Evolutionary conservation across 2,113 vertebrate genomes (phyloP).

Genomic region (mouse (Mus musculus)): GRCm39 chr15:29598501-29599000

Average conservation of each 20-base stretch:
- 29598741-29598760: background rate
- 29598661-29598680: background rate
- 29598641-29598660: background rate
- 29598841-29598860: background rate
- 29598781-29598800: background rate
- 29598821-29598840: background rate
- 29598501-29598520: background rate
- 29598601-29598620: background rate
- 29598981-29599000: background rate
- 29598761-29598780: background rate
- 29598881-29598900: background rate
- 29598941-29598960: background rate
- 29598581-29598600: background rate
- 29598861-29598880: background rate
- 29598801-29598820: no score
- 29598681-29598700: background rate
- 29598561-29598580: background rate
- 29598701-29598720: background rate
- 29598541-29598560: background rate
- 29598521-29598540: background rate
- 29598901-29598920: background rate
- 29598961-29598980: background rate
- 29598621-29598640: background rate
- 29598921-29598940: background rate
- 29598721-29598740: no score